A percentile compares a stretch with the other conserved stretches of the same genome.
Evolutionary conservation across 1,140 invertebrate species (phyloP).

Genomic region (Pseudomyrmex flavicornis): DNA sequence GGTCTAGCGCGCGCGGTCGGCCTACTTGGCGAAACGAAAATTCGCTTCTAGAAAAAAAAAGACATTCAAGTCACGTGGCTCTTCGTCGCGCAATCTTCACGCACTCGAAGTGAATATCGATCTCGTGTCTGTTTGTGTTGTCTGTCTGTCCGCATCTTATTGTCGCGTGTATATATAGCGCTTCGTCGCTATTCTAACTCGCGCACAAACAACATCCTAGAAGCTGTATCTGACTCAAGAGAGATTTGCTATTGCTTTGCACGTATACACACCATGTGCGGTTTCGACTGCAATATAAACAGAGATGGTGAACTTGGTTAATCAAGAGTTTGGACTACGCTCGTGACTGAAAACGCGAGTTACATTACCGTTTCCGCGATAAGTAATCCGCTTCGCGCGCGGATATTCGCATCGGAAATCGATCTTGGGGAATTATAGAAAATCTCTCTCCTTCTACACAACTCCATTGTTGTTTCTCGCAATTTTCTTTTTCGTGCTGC

Average conservation of each 20-base stretch:
- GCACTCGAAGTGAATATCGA: too few species aligned
- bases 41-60: neutral
- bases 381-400: neutral
- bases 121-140: too few species aligned
- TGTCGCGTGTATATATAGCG: neutral
- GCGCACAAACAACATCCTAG: neutral
- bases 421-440: neutral
- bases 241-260: slow-evolving; percentile 6
- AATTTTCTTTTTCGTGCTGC: neutral
- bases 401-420: neutral
- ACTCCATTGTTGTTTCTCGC: neutral
- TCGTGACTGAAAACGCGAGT: slow-evolving; percentile 3
- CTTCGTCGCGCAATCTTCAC: too few species aligned
- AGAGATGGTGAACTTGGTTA: slow-evolving; percentile 37
- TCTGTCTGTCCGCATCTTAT: neutral
- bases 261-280: neutral
- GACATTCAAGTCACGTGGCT: neutral
- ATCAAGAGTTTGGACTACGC: neutral
- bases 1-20: neutral
- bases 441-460: neutral
- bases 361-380: neutral
- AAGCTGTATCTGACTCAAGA: neutral
- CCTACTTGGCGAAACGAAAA: neutral
- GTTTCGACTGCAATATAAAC: neutral
- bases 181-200: neutral